Conservation (phyloP, 1,140 invertebrate species). For the Tenebrio molitor region DNA sequence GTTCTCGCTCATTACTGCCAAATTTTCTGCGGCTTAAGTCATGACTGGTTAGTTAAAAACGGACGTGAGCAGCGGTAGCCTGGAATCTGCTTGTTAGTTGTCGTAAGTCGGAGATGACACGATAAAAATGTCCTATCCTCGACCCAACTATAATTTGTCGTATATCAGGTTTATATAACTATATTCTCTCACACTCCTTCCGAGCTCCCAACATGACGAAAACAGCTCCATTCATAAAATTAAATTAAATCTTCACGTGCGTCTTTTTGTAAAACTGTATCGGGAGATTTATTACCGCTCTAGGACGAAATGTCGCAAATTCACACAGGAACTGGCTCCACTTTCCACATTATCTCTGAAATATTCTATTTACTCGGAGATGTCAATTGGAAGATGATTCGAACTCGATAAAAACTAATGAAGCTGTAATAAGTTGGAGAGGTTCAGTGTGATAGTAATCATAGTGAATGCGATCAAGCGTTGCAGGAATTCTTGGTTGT, state of each 20-base stretch:
- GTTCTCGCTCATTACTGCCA: too few relatives aligned
- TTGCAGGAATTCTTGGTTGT: conserved; percentile 41
- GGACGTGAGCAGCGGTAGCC: conserved; percentile 44
- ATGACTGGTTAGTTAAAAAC: conserved; percentile 7
- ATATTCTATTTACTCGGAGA: neutral
- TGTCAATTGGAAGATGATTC: conserved; percentile 15
- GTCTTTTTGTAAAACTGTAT: neutral
- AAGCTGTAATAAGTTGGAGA: conserved; percentile 8
- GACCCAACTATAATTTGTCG: conserved; percentile 50
- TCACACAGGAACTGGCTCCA: neutral
- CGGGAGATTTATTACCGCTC: neutral
- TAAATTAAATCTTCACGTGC: conserved; percentile 5
- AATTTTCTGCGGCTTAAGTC: neutral
- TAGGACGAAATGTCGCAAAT: too few relatives aligned
- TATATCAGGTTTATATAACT: conserved; percentile 40
- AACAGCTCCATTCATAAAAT: conserved; percentile 43
- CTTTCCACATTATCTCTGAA: neutral
- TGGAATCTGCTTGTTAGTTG: conserved; percentile 51
- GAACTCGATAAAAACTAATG: conserved; percentile 16
- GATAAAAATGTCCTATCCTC: conserved; percentile 51
- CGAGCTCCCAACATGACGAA: neutral
- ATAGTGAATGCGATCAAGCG: conserved; percentile 41
- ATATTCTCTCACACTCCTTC: conserved; percentile 45
- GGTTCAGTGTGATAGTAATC: conserved; percentile 28
- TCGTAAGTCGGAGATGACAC: conserved; percentile 50